These are phyloP conservation scores for Dicentrarchus labrax DNA, from an alignment of 2,113 vertebrate species.

Conservation along the genomic window DNA sequence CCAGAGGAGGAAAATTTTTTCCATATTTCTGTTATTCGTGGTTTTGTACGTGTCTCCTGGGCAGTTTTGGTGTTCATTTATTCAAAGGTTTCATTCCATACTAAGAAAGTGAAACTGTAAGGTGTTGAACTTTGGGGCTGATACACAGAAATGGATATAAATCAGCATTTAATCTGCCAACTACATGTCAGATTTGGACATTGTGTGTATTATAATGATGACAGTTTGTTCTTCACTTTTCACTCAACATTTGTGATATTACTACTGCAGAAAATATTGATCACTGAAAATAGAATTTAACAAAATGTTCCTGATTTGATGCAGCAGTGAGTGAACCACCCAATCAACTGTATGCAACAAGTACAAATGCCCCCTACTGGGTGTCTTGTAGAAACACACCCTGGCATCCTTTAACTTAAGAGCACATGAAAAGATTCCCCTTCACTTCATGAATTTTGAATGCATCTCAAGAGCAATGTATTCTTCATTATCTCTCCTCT, in stretches of 20 bases:
- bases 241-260: not conserved
- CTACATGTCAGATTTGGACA: not conserved
- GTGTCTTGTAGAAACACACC: slow-evolving; percentile 16
- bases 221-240: not conserved
- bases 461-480: slow-evolving; percentile 13
- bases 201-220: not conserved
- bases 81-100: slow-evolving; percentile 23
- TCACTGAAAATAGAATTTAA: not conserved
- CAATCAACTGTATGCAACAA: slow-evolving; percentile 55
- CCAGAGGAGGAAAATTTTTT: slow-evolving; percentile 56
- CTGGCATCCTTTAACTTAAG: slow-evolving; percentile 10
- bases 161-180: not conserved
- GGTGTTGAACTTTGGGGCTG: slow-evolving; percentile 20
- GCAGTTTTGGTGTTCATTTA: slow-evolving; percentile 43
- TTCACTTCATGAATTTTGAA: slow-evolving; percentile 53
- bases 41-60: slow-evolving; percentile 42
- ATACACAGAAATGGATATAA: slow-evolving; percentile 12
- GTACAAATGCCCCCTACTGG: slow-evolving; percentile 55
- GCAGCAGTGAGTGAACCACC: not conserved
- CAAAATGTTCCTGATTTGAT: not conserved
- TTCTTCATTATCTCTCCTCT: slow-evolving; percentile 21
- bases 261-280: not conserved
- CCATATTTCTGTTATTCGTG: slow-evolving; percentile 62
- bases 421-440: slow-evolving; percentile 47
- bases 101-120: not conserved